Conservation (phyloP, 2,113 vertebrate genomes). For the Catagonus wagneri region DNA sequence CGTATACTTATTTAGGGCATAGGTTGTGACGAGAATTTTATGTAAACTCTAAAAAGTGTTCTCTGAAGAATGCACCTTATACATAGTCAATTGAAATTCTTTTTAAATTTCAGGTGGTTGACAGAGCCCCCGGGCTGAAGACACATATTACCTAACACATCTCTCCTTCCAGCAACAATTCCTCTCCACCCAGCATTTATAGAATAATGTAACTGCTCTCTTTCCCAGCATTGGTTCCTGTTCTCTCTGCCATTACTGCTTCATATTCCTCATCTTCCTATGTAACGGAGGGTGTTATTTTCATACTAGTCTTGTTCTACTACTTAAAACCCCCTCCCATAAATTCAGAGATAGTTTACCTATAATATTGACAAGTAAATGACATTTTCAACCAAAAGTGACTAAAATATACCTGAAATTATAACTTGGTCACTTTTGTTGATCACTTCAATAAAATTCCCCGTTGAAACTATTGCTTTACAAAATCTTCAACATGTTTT, state of each 20-base stretch:
- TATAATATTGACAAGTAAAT: not conserved
- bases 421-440: not conserved
- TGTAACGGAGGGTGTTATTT: not conserved
- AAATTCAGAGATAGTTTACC: not conserved
- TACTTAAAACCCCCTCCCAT: not conserved
- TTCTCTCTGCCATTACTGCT: not conserved
- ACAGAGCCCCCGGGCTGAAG: not conserved
- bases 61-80: not conserved
- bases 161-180: not conserved
- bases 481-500: not conserved
- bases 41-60: not conserved
- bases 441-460: not conserved
- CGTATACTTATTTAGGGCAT: not conserved
- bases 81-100: not conserved
- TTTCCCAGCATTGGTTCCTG: not conserved
- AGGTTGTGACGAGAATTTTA: not conserved
- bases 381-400: not conserved
- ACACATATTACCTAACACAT: not conserved
- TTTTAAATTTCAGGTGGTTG: not conserved
- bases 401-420: not conserved
- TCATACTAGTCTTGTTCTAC: not conserved
- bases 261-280: not conserved
- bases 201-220: not conserved
- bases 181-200: not conserved
- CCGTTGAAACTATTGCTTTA: not conserved